Evolutionary conservation across 2,888 invertebrate species (phyloP), one percentile per base, ranked within the genome.

Genomic region (Nemurella pictetii): DNA sequence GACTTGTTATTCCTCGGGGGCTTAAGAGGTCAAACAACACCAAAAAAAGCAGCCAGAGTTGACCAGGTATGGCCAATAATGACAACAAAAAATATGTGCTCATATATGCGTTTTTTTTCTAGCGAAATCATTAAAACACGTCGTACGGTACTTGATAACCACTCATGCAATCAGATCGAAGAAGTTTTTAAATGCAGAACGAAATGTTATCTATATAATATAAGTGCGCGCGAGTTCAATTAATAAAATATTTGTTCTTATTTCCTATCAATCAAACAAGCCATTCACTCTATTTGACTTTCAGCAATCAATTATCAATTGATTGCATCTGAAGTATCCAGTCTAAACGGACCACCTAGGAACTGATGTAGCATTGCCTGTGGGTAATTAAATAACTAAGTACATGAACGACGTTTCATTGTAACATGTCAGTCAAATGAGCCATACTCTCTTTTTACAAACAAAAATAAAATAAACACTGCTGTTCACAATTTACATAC

Each of bases 271-370:
- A 82, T 82, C 82, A 55, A 55, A 55, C 29, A 7, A 12, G 72
- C 28, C 72, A 27, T 28, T 36, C 82, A 82, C n/a, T 20, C 72
- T 72, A 27, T 28, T 20, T 72, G 82, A 82, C 27, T 55, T 82
- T 72, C 82, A 55, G 27, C 29, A 72, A 82, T 82, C 82, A 82
- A 82, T 82, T 82, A 82, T 82, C 29, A 20, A 30, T 27, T 72
- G 55, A 72, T 82, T 28, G 27, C 26, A 72, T 72, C 82, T 72
- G 36, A 35, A 26, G 75, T 7, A 25, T 20, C n/a, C 27, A 81
- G 35, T 55, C 26, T 82, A 27, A 29, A 29, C 4, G 72, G 82
- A 82, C 82, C 82, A 82, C 82, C 82, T 55, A 72, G 27, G 72
- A 29, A 78, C 4, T n/a, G 15, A 55, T 55, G 20, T 20, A 55